Base-by-base conservation (phyloP, 92 coral and sea anemone genomes). In the Phenganax subtilis region DNA sequence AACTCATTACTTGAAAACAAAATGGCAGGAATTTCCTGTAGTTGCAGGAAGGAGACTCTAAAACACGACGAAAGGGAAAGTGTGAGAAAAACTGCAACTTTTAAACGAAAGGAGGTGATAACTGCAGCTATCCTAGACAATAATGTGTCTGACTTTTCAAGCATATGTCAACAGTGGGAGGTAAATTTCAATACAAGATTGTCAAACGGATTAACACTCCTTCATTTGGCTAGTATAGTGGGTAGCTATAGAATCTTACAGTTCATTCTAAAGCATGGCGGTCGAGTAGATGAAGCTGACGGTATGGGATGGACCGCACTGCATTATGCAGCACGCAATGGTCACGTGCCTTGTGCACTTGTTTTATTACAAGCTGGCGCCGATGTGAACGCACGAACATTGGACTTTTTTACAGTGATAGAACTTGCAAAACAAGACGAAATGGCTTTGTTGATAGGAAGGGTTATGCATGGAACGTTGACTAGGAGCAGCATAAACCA, bases 261-360 rank as follows among this genome's bases (percentile, higher is more conserved):
- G 70, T 85, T 81, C 54, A 86, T 92, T 61, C 73, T 92, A 75
- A 84, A 90, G 51, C 90, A 85, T 4, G 88, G 89, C 82, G 92
- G 89, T 12, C 59, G 72, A 31, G 90, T 92, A 54, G 83, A 93
- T 71, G 96, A 84, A 79, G 69, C 73, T 53, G 97, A 93, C 85
- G 77, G 85, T 10, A 80, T 76, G n/a, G 96, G 96, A 17, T 93
- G 97, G 97, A 89, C 97, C 14, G 86, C 97, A 51, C 85, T 93
- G n/a, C 97, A 93, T 82, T 90, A 93, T 56, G 91, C 97, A 6
- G 96, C 89, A 25, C 86, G 80, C 77, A 91, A 91, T 70, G 91
- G 93, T 73, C 91, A 93, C 74, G 76, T 84, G 84, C 96, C 92
- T 81, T 93, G 97, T 72, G 96, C 92, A 15, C 88, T 87, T 20